Evolutionary conservation across 2,888 invertebrate genomes (phyloP), one percentile per base, ranked within the genome.

Genomic region (Cataglyphis rosenhaueri): DNA sequence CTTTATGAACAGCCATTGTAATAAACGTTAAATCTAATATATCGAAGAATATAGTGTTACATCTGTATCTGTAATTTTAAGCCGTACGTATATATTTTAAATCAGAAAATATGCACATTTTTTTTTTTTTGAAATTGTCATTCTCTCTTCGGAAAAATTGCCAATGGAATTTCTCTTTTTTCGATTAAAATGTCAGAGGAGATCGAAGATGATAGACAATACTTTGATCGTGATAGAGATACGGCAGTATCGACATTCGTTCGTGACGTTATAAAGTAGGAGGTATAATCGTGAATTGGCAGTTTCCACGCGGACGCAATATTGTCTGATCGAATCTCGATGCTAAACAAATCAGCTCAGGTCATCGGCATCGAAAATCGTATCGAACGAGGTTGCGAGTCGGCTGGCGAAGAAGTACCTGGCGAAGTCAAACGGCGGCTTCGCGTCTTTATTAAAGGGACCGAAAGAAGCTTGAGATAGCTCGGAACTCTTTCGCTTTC

Each of bases 371-470:
- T 70, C 44, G 32, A 44, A 78, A 78, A 78, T 70, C 70, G 55
- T 29, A 64, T 75, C 29, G 64, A 52, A 10, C 62, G 52, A n/a
- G 29, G 12, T 4, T 12, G 59, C 48, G 71, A 79, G 44, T 71
- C 44, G 71, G 71, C 21, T 71, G 25, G 41, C 41, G 55, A 18
- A 55, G 18, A 38, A 1, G 35, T 64, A 44, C 21, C 32, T 29
- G 18, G 25, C 25, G 18, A 75, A 65, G 15, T 61, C 18, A 59
- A 59, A 59, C 18, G 59, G 78, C 78, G 71, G 78, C 71, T 59
- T 44, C 61, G 15, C 59, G 44, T 78, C 9, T 25, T 79, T 79
- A 79, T 79, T 79, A 79, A 79, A 79, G 71, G 78, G 71, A 71
- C 10, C 59, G 70, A 41, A 8, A 70, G 21, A 70, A 41, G 57